phyloP scores from a whole-genome alignment of 2,888 invertebrate species.

The Morinoia aosen region DNA sequence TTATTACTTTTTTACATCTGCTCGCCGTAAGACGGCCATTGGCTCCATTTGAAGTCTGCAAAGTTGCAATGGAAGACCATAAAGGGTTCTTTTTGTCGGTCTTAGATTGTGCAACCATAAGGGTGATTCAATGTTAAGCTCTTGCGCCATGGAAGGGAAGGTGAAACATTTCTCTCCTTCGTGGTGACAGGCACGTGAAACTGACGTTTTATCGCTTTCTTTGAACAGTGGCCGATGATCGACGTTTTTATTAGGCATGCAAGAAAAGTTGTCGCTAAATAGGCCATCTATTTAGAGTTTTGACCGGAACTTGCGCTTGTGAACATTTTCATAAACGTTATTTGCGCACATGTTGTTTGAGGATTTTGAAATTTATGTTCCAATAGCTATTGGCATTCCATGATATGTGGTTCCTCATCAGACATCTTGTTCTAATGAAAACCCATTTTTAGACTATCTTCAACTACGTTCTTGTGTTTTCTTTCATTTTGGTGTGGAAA shows the following conservation, averaged over 20 bases:
- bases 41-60: neutral
- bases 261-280: neutral
- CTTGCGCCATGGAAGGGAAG: neutral
- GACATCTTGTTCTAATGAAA: neutral
- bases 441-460: neutral
- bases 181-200: neutral
- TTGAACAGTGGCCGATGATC: neutral
- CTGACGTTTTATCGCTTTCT: neutral
- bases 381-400: too few species aligned
- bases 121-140: neutral
- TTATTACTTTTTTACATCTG: neutral
- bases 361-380: too few species aligned
- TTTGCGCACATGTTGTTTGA: too few species aligned
- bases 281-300: too few species aligned
- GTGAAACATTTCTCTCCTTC: neutral
- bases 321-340: too few species aligned
- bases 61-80: neutral
- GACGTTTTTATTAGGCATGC: neutral
- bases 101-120: neutral
- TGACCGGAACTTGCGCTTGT: too few species aligned
- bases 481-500: neutral
- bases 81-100: neutral
- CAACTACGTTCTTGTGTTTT: neutral
- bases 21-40: neutral
- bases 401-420: neutral